phyloP scores from a whole-genome alignment of 1,140 invertebrate genomes.

The Apis cerana region DNA sequence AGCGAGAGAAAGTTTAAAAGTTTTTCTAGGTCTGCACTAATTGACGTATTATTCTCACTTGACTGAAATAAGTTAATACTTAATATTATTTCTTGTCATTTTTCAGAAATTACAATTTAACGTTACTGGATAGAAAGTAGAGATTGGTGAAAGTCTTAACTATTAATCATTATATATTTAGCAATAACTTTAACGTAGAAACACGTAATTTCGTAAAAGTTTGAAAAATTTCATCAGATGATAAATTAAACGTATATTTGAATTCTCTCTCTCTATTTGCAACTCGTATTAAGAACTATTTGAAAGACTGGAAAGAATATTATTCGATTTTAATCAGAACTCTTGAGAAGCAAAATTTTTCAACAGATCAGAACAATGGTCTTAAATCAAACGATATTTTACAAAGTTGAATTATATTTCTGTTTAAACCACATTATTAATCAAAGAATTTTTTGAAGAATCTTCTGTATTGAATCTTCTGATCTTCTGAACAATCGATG shows the following conservation, averaged over 20 bases:
- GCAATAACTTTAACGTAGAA: background rate
- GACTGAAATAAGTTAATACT: background rate
- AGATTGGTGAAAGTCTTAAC: background rate
- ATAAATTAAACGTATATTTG: slow-evolving; percentile 16
- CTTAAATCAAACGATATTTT: background rate
- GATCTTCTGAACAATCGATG: background rate
- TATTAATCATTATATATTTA: background rate
- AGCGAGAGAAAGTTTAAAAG: background rate
- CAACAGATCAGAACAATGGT: too few relatives aligned
- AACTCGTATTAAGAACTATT: slow-evolving; percentile 14
- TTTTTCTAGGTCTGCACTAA: background rate
- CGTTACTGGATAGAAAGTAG: background rate
- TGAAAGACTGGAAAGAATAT: background rate
- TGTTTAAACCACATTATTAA: background rate
- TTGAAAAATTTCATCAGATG: background rate
- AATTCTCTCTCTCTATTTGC: background rate
- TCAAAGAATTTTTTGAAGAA: too few relatives aligned
- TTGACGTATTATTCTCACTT: background rate
- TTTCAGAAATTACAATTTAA: background rate
- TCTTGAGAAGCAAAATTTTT: background rate
- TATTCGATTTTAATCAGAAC: slow-evolving; percentile 22
- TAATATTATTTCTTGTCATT: background rate
- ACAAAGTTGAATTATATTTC: background rate
- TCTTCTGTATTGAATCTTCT: too few relatives aligned
- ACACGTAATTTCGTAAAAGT: background rate